Evolutionary conservation across 2,797 vertebrate species (phyloP), one percentile per base, ranked within the genome.

Genomic region (Alectoris magna): DNA sequence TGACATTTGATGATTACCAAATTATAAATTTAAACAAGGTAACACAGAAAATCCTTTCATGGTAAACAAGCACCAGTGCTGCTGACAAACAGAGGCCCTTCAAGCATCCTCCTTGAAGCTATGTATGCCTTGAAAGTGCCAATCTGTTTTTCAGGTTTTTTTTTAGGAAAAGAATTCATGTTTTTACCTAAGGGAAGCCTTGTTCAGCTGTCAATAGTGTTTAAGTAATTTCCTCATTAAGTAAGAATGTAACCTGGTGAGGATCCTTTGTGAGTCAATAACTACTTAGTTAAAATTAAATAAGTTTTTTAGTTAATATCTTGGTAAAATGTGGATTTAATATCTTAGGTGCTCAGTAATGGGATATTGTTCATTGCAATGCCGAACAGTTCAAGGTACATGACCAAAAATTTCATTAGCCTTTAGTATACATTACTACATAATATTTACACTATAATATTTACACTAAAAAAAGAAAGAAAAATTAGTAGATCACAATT

Each of bases 281-380:
- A 95, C 89, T 87, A 68, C 84, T 97, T 79, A 75, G 93, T 94
- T 96, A 96, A 96, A 97, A 97, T 97, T 97, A 96, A 97, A 88
- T 87, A 94, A 96, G 76, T 64, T 80, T 48, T 94, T 98, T 96
- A 95, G 91, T 96, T 97, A 95, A 95, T 94, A 93, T 96, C 76
- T 88, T 95, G 51, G 84, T 91, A 95, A 96, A 96, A 87, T 80
- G 9, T 7, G 19, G 27, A 56, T 38, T 75, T 62, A 53, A 69
- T 68, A 5, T 26, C 58, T 90, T 63, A 72, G 18, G 6, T 69
- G 24, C 59, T 82, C 60, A 17, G 8, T 68, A 94, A 73, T 13
- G 63, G 10, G 8, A 81, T n/a, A 27, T 9, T 24, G 38, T 76
- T 79, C 68, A 60, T 84, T 70, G 26, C 29, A 93, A 77, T 14